phyloP scores from a whole-genome alignment of 1,140 invertebrate genomes.

The Drosophila tropicalis region DNA sequence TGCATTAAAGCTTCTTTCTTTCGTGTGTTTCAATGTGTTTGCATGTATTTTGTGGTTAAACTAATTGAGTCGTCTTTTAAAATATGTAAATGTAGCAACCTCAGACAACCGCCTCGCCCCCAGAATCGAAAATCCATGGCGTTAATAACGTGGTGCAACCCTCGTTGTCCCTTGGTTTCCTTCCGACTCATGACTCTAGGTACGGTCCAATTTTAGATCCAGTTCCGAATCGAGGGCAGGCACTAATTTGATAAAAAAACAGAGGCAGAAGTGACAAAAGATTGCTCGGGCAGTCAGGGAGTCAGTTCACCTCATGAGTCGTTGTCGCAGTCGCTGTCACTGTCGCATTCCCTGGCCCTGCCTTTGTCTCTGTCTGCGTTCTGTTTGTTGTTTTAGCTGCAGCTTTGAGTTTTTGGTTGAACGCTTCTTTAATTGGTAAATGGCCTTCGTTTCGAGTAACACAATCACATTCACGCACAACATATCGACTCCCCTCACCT shows the following conservation, averaged over 20 bases:
- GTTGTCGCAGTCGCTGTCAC: no score
- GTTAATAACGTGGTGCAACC: conserved; percentile 39
- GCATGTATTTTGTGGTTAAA: conserved; percentile 72
- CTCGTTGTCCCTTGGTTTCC: background rate
- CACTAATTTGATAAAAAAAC: conserved; percentile 78
- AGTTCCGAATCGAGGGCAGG: conserved; percentile 27
- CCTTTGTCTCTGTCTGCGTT: background rate
- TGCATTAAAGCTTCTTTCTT: conserved; percentile 47
- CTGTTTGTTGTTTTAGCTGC: conserved; percentile 43
- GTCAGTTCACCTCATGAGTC: background rate
- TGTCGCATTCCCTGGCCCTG: background rate
- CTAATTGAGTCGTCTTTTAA: conserved; percentile 82
- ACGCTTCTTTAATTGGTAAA: conserved; percentile 47
- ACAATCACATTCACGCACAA: conserved; percentile 4
- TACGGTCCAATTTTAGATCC: background rate
- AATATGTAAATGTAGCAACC: conserved; percentile 68
- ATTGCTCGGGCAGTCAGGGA: conserved; percentile 24
- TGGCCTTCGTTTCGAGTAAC: conserved; percentile 43
- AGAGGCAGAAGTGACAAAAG: conserved; percentile 30
- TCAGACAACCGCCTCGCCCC: conserved; percentile 11
- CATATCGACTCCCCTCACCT: background rate
- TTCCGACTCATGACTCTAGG: no score
- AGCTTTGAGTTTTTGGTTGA: conserved; percentile 18
- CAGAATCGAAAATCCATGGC: conserved; percentile 24
- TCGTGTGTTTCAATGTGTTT: conserved; percentile 6